These are phyloP conservation scores for Trypoxylon attenuatum DNA, from an alignment of 2,888 invertebrate genomes.

Conservation along the genomic window DNA sequence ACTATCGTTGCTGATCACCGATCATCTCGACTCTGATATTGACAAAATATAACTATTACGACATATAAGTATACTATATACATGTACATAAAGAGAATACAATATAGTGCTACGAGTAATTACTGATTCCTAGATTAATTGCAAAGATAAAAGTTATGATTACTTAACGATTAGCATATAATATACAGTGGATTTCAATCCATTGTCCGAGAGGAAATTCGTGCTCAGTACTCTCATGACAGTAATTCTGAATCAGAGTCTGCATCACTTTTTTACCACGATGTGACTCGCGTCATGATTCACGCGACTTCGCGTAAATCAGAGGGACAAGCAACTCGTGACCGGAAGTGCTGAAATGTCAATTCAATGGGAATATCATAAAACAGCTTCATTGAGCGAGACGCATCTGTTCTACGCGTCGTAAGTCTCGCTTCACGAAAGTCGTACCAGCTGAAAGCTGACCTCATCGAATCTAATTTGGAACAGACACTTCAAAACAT, in stretches of 20 bases:
- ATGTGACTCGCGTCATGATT: constrained; percentile 41
- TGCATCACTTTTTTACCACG: constrained; percentile 16
- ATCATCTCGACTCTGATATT: neutral
- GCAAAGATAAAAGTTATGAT: neutral
- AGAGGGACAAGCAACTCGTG: constrained; percentile 16
- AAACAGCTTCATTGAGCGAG: neutral
- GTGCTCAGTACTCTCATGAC: constrained; percentile 8
- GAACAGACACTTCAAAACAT: neutral
- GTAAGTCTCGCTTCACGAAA: neutral
- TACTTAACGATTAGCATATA: neutral
- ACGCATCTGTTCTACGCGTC: neutral
- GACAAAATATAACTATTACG: neutral
- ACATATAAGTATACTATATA: too few relatives aligned
- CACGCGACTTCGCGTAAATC: constrained; percentile 27
- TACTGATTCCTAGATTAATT: neutral
- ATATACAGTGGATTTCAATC: neutral
- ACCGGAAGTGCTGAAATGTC: constrained; percentile 42
- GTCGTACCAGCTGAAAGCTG: neutral
- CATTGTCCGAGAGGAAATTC: constrained; percentile 6
- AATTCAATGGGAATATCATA: neutral
- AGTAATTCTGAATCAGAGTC: constrained; percentile 28
- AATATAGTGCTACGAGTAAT: too few relatives aligned
- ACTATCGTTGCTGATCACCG: neutral
- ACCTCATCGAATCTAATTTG: neutral
- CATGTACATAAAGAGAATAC: too few relatives aligned